Evolutionary conservation across 2,113 vertebrate species (phyloP).

Genomic region (Blennius ocellaris): DNA sequence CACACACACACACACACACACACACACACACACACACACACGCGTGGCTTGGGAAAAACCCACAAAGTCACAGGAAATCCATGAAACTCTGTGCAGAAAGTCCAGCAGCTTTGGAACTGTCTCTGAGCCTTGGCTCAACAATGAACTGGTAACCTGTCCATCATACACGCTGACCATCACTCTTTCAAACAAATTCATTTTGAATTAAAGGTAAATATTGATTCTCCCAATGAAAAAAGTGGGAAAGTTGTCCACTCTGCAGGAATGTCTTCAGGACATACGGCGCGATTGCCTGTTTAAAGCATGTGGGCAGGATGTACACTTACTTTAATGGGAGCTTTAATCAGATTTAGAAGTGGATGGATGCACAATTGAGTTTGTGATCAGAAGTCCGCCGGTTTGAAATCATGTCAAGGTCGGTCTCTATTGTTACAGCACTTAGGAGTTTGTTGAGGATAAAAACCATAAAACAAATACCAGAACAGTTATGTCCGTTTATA

Average conservation of each 20-base stretch:
- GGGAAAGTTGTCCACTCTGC: neutral
- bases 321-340: slow-evolving; percentile 1
- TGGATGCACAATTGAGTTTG: slow-evolving; percentile 18
- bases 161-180: too few species aligned
- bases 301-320: neutral
- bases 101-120: too few species aligned
- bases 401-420: neutral
- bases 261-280: neutral
- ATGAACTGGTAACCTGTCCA: too few species aligned
- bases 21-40: too few species aligned
- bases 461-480: neutral
- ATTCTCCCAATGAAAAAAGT: neutral
- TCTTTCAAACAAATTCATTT: neutral
- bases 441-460: too few species aligned
- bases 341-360: slow-evolving; percentile 1
- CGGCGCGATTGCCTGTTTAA: neutral
- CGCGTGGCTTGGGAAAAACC: too few species aligned
- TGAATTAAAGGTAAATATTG: neutral
- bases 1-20: too few species aligned
- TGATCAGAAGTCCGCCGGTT: neutral
- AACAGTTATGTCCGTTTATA: neutral
- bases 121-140: too few species aligned
- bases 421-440: neutral
- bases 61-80: too few species aligned
- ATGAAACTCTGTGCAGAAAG: too few species aligned